Percentiles rank a stretch among this genome's conserved stretches.
These are phyloP conservation scores for Rafetus swinhoei DNA, from an alignment of 2,113 vertebrate genomes.

Conservation along the genomic window DNA sequence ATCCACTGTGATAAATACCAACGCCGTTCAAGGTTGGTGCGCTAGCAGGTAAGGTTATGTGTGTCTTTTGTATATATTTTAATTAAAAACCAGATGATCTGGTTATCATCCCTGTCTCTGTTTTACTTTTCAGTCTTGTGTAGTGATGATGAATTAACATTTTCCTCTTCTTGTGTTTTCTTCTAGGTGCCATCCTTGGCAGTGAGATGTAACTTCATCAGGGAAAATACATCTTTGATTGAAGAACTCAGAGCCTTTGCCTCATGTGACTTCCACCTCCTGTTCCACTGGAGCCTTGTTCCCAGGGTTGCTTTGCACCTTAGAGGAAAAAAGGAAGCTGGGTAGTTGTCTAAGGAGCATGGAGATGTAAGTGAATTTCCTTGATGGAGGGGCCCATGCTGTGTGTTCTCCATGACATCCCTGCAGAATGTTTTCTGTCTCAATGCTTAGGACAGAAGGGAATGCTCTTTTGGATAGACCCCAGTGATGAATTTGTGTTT, in stretches of 20 bases:
- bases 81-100: neutral
- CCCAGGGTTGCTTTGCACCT: neutral
- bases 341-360: neutral
- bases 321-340: neutral
- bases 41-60: neutral
- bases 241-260: conserved; percentile 15
- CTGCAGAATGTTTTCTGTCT: neutral
- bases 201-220: conserved; percentile 13
- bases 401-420: neutral
- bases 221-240: neutral
- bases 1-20: neutral
- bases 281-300: neutral
- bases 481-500: neutral
- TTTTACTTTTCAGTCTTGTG: neutral
- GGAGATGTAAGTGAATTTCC: conserved; percentile 46
- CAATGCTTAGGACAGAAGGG: neutral
- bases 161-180: conserved; percentile 33
- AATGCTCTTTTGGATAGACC: neutral
- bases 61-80: neutral
- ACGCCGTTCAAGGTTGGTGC: neutral
- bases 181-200: neutral
- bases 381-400: fast-evolving
- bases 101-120: neutral
- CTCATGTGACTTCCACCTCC: neutral
- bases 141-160: conserved; percentile 9